These are phyloP conservation scores for Podarcis siculus DNA, from an alignment of 2,797 vertebrate species.

Conservation along the genomic window DNA sequence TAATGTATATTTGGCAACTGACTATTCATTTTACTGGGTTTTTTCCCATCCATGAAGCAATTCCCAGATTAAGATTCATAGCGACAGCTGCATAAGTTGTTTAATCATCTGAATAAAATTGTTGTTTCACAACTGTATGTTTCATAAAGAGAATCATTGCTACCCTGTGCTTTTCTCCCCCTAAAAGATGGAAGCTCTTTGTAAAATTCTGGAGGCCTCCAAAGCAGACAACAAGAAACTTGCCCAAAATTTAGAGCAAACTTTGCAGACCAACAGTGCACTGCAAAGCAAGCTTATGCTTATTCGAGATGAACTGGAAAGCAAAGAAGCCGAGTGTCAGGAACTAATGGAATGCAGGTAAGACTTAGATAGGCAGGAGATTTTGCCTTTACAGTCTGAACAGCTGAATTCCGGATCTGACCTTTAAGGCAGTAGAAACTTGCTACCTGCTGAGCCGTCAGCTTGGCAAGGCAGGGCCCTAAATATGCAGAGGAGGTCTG, in stretches of 20 bases:
- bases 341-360: constrained; percentile 71
- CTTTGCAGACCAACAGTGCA: constrained; percentile 66
- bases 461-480: not conserved
- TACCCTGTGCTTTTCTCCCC: not conserved
- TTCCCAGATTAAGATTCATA: not conserved
- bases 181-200: constrained; percentile 71
- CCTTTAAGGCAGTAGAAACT: not conserved
- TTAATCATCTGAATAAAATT: not conserved
- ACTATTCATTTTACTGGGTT: no score
- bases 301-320: constrained; percentile 64
- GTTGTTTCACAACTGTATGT: not conserved
- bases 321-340: constrained; percentile 66
- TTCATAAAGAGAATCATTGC: not conserved
- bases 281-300: constrained; percentile 70
- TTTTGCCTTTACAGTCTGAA: not conserved
- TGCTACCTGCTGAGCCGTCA: not conserved
- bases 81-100: no score
- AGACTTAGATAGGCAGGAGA: constrained; percentile 5
- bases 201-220: constrained; percentile 67
- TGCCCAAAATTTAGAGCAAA: constrained; percentile 71
- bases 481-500: not conserved
- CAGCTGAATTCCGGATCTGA: not conserved
- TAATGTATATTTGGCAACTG: not conserved
- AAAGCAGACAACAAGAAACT: constrained; percentile 76
- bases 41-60: no score